These are phyloP conservation scores for Achroia grisella DNA, from an alignment of 1,140 invertebrate species.

Conservation along the genomic window DNA sequence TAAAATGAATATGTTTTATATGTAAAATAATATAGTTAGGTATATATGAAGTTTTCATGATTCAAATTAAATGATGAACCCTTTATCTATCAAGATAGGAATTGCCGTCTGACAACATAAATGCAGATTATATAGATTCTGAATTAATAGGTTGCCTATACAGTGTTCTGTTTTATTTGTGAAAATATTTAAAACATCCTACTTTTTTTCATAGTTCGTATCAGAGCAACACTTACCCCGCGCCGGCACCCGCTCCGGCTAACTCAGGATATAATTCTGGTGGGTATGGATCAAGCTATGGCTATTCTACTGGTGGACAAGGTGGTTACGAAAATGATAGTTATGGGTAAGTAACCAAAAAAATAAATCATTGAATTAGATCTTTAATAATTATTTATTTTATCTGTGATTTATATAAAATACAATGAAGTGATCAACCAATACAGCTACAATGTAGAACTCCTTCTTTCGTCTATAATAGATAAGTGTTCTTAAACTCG, in stretches of 20 bases:
- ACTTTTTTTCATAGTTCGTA: constrained; percentile 37
- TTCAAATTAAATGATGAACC: constrained; percentile 59
- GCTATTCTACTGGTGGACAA: constrained; percentile 53
- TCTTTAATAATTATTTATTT: no score
- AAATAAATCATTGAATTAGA: no score
- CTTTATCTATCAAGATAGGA: constrained; percentile 48
- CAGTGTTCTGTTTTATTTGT: neutral
- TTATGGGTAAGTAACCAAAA: constrained; percentile 38
- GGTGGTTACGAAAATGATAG: constrained; percentile 53
- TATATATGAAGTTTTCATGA: no score
- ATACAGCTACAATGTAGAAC: no score
- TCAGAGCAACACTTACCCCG: constrained; percentile 41
- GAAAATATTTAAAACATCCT: neutral
- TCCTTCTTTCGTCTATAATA: no score
- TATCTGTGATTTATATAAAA: no score
- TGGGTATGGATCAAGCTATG: constrained; percentile 49
- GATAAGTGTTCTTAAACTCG: no score
- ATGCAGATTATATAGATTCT: constrained; percentile 48
- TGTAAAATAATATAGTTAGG: no score
- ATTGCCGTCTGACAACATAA: constrained; percentile 67
- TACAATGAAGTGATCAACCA: no score
- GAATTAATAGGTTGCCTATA: constrained; percentile 12
- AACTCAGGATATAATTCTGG: constrained; percentile 41
- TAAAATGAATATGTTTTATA: no score
- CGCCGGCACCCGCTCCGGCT: constrained; percentile 36